Conservation (phyloP, 2,113 vertebrate genomes). For the Catagonus wagneri region DNA sequence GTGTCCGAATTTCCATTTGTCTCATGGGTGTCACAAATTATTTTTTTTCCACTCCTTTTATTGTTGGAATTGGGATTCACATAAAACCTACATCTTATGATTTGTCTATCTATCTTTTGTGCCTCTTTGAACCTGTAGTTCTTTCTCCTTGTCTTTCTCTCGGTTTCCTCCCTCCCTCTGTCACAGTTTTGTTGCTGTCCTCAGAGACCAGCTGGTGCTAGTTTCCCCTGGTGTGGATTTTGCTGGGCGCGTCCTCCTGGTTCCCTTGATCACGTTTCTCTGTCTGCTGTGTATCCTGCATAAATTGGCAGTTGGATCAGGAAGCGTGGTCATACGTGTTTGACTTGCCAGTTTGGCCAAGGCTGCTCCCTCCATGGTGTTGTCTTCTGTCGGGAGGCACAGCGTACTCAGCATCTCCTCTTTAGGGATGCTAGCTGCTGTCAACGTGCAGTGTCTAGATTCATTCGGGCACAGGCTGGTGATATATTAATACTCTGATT, state of each 20-base stretch:
- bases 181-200: background rate
- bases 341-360: background rate
- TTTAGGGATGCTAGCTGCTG: background rate
- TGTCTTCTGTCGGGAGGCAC: background rate
- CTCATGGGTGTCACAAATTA: background rate
- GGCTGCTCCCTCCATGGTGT: background rate
- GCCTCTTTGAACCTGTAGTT: background rate
- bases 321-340: background rate
- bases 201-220: background rate
- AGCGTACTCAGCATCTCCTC: background rate
- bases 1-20: background rate
- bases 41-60: background rate
- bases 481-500: accelerated
- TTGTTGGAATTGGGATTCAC: background rate
- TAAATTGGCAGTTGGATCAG: background rate
- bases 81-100: background rate
- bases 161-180: accelerated
- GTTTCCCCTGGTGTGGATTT: background rate
- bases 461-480: background rate
- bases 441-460: background rate
- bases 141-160: background rate
- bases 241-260: background rate
- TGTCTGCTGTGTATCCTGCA: accelerated
- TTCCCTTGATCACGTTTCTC: background rate
- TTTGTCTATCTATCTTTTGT: background rate